These are phyloP conservation scores for Brachyopa scutellaris DNA, from an alignment of 2,888 invertebrate species.

Conservation along the genomic window DNA sequence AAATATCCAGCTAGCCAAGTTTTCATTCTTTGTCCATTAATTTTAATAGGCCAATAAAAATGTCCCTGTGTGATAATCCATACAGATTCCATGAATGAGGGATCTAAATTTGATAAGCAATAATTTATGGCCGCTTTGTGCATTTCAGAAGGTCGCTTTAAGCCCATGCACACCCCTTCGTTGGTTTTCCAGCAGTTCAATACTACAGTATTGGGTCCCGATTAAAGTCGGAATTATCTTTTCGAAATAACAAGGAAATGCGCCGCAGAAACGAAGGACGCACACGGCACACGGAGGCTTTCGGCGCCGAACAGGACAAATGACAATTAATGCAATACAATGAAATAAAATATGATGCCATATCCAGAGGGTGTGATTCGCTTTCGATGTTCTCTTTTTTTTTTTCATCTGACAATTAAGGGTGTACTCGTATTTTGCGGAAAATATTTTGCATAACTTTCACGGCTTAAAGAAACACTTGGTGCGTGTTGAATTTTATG, in stretches of 20 bases:
- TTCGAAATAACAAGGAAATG: neutral
- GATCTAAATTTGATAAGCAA: slow-evolving; percentile 23
- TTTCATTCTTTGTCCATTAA: slow-evolving; percentile 39
- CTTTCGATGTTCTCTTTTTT: neutral
- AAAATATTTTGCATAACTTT: slow-evolving; percentile 18
- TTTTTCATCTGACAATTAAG: neutral
- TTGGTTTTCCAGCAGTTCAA: neutral
- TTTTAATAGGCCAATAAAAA: slow-evolving; percentile 39
- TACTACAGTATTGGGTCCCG: neutral
- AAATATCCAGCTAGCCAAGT: slow-evolving; percentile 3
- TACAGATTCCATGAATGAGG: slow-evolving; percentile 12
- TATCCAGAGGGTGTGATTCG: neutral
- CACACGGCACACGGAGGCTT: neutral
- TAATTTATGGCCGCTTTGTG: neutral
- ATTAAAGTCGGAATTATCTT: neutral
- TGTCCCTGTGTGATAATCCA: slow-evolving; percentile 28
- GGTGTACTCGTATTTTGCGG: neutral
- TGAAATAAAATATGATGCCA: slow-evolving; percentile 12
- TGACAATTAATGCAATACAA: slow-evolving; percentile 32
- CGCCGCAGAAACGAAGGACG: too few species aligned
- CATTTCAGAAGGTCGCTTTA: neutral
- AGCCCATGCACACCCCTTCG: neutral
- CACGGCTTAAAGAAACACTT: slow-evolving; percentile 25
- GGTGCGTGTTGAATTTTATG: slow-evolving; percentile 33
- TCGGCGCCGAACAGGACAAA: neutral